These are phyloP conservation scores for Semotilus atromaculatus DNA, from an alignment of 2,797 vertebrate genomes.

Conservation along the genomic window DNA sequence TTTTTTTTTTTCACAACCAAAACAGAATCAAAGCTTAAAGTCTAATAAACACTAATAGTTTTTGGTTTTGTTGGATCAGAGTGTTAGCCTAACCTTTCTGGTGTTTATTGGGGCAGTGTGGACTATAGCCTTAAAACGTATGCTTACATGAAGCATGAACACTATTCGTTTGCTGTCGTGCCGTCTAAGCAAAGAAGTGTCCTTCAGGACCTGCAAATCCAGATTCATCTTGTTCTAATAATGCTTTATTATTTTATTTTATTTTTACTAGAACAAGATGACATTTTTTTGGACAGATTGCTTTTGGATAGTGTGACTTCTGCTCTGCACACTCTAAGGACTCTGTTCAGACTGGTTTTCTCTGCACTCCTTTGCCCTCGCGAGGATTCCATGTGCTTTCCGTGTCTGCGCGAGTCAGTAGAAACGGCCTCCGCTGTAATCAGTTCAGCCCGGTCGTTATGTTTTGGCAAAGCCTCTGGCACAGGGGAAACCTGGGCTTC, in stretches of 20 bases:
- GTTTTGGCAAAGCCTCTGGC: constrained; percentile 59
- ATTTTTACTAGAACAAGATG: background rate
- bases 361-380: constrained; percentile 24
- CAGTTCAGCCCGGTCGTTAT: constrained; percentile 56
- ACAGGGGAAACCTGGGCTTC: constrained; percentile 50
- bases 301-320: background rate
- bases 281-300: background rate
- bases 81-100: background rate
- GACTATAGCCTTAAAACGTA: background rate
- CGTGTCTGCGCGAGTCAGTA: constrained; percentile 34
- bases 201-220: background rate
- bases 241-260: background rate
- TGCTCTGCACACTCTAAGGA: background rate
- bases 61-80: background rate
- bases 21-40: background rate
- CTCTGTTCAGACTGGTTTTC: constrained; percentile 12
- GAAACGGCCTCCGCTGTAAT: constrained; percentile 58
- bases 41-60: background rate
- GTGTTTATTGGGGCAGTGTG: background rate
- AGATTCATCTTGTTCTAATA: background rate
- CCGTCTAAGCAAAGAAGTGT: background rate
- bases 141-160: background rate
- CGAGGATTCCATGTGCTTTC: constrained; percentile 52
- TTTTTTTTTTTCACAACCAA: background rate
- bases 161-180: background rate